Evolutionary conservation across 2,113 vertebrate genomes (phyloP), one percentile per base, ranked within the genome.

Genomic region (Oenanthe melanoleuca): DNA sequence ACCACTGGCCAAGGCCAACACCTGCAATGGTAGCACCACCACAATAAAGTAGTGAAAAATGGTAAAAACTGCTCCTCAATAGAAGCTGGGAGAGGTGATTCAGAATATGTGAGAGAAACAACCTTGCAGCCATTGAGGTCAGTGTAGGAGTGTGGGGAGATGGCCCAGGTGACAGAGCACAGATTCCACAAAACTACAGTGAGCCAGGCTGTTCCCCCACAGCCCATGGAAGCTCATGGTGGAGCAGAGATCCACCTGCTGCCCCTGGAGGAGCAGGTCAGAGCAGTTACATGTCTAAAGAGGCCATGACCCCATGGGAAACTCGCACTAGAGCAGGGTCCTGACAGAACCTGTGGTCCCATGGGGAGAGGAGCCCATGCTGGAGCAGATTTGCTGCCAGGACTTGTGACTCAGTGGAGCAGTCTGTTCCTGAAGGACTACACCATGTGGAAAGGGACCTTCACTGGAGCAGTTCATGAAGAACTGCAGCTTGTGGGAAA

Each of bases 71-170:
- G 17, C 12, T 63, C 15, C 13, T 44, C 61, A 75, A 5, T 1
- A 40, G 45, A 18, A 80, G 14, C 24, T 73, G 29, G 17, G 10
- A 75, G 47, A 57, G 11, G 38, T 1, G 1, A 57, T 5, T 23
- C 9, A 38, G 52, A 52, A 38, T 23, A 52, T 11, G 44, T 44
- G 23, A 50, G 49, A 71, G 34, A 59, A 88, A 52, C 12, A 73
- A 45, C 8, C 10, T 26, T 23, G 14, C 31, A 37, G 50, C 5
- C 23, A 37, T 14, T 0, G 0, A 73, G 33, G 18, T 33, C 37
- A 59, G 44, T 20, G 31, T 14, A 57, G 49, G 31, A 50, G 31
- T 8, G 12, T 37, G 4, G 57, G 22, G 14, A 72, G 34, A 7
- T 33, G 17, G 14, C 23, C 14, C 59, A 37, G 18, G 25, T 28